Evolutionary conservation across 1,140 invertebrate genomes (phyloP).

Genomic region (Gyrodactylus bullatarudis): DNA sequence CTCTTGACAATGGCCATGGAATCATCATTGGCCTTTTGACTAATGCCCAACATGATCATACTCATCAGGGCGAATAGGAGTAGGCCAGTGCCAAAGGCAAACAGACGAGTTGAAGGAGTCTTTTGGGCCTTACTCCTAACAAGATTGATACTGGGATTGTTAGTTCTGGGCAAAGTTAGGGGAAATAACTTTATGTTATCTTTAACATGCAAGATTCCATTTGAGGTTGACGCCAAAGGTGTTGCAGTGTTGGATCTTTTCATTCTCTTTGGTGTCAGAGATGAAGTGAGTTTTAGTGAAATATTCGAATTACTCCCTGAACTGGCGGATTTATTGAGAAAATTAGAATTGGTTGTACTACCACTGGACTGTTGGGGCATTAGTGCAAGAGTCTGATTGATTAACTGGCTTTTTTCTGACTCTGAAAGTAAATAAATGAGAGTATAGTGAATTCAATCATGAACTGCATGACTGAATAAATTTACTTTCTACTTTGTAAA

Average conservation of each 20-base stretch:
- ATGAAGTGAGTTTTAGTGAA: background rate
- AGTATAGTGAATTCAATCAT: background rate
- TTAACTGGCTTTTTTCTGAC: background rate
- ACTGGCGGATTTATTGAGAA: background rate
- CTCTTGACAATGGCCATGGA: too few species aligned
- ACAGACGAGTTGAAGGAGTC: background rate
- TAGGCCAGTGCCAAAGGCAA: background rate
- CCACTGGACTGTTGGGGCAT: background rate
- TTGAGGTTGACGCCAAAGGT: background rate
- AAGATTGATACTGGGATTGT: too few species aligned
- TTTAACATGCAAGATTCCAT: background rate
- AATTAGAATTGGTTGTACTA: background rate
- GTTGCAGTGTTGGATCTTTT: background rate
- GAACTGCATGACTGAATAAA: background rate
- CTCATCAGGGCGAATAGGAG: too few species aligned
- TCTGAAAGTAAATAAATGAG: background rate
- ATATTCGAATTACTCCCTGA: background rate
- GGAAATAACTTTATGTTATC: too few species aligned
- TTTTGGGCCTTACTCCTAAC: too few species aligned
- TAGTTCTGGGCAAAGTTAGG: too few species aligned
- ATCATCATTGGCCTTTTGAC: too few species aligned
- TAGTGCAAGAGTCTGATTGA: background rate
- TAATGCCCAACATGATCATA: too few species aligned
- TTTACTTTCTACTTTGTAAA: too few species aligned
- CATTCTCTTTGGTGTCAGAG: background rate